A percentile compares a stretch with the other conserved stretches of the same genome.
Conservation (phyloP, 2,888 invertebrate genomes). For the Prosapia bicincta region DNA sequence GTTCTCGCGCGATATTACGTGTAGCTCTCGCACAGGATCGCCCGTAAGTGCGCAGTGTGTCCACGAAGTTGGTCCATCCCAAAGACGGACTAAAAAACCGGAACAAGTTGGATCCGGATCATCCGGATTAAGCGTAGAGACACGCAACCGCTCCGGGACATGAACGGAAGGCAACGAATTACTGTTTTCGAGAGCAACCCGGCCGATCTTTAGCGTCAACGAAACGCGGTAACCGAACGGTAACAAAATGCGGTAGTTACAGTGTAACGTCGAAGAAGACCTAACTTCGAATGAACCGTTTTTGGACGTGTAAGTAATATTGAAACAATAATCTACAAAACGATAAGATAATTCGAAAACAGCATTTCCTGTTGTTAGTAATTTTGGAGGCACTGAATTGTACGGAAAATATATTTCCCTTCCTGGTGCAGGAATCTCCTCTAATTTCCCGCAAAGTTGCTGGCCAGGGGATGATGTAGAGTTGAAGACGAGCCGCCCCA, state of each 20-base stretch:
- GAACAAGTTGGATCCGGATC: conserved; percentile 46
- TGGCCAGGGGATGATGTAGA: not conserved
- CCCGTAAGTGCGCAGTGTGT: conserved; percentile 58
- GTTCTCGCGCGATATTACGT: conserved; percentile 29
- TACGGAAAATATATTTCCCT: conserved; percentile 59
- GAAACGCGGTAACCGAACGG: conserved; percentile 68
- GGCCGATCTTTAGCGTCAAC: conserved; percentile 43
- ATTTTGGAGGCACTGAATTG: conserved; percentile 45
- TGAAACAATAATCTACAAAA: conserved; percentile 68
- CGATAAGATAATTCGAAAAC: conserved; percentile 61
- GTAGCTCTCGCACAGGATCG: conserved; percentile 47
- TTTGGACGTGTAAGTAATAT: conserved; percentile 59
- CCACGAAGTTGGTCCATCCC: conserved; percentile 58
- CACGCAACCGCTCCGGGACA: conserved; percentile 23
- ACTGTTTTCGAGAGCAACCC: not conserved
- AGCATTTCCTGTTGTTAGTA: conserved; percentile 27
- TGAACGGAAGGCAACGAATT: conserved; percentile 56
- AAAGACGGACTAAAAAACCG: conserved; percentile 56
- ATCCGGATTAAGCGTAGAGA: conserved; percentile 19
- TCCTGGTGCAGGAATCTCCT: conserved; percentile 58
- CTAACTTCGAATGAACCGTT: conserved; percentile 62
- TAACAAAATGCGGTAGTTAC: conserved; percentile 65
- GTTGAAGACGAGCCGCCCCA: conserved; percentile 57
- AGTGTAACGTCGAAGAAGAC: conserved; percentile 52
- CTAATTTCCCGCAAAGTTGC: conserved; percentile 65